Evolutionary conservation across 2,113 vertebrate species (phyloP).

Genomic region (Octodon degus): DNA sequence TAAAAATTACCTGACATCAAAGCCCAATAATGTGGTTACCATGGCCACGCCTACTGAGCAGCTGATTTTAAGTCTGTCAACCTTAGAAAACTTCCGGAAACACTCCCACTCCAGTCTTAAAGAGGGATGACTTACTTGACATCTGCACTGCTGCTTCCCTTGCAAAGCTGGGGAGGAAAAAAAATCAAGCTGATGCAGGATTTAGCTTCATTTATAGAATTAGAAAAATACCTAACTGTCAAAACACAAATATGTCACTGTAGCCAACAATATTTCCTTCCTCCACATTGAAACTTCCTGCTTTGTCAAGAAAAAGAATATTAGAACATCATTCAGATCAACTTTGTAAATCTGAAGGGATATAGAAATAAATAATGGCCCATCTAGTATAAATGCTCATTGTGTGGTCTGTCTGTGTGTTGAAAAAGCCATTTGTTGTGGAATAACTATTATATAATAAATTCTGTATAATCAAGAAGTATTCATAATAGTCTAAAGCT

Average conservation of each 20-base stretch:
- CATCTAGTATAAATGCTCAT: not conserved
- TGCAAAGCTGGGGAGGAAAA: not conserved
- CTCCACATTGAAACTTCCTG: not conserved
- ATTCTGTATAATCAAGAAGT: conserved; percentile 39
- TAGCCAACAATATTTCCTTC: not conserved
- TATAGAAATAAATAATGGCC: conserved; percentile 13
- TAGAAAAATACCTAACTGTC: not conserved
- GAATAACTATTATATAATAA: not conserved
- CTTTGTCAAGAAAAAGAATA: not conserved
- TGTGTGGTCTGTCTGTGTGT: not conserved
- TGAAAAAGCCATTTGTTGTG: conserved; percentile 24
- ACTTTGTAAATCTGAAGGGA: not conserved
- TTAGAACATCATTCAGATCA: not conserved
- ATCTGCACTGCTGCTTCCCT: not conserved
- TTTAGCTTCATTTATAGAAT: not conserved
- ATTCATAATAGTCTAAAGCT: conserved; percentile 16
- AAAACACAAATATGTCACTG: not conserved
- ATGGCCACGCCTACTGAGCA: not conserved
- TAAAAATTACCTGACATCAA: not conserved
- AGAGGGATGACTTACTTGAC: not conserved
- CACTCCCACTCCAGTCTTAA: not conserved
- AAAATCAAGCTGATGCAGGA: not conserved
- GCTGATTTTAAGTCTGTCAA: not conserved
- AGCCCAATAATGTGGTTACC: not conserved
- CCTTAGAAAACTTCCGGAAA: not conserved